Evolutionary conservation across 2,113 vertebrate species (phyloP).

Genomic region (Pelobates fuscus): DNA sequence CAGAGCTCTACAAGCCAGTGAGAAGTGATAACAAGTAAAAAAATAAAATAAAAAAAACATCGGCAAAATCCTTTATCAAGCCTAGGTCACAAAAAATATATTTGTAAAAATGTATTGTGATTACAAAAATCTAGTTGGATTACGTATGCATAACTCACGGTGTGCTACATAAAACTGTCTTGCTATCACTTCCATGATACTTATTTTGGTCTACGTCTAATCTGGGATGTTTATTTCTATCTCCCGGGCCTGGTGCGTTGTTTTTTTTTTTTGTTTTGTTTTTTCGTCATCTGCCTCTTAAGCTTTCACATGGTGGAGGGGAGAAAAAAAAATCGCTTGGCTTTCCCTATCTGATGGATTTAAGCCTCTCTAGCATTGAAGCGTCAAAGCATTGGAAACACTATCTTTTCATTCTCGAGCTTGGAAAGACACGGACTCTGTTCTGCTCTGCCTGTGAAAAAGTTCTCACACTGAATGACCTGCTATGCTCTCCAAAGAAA

Average conservation of each 20-base stretch:
- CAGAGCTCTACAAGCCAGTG: too few relatives aligned
- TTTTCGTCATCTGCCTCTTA: background rate
- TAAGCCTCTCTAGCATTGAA: conserved; percentile 52
- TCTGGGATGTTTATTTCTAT: conserved; percentile 23
- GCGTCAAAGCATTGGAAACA: conserved; percentile 57
- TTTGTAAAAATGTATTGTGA: too few relatives aligned
- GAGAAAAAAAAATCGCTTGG: conserved; percentile 36
- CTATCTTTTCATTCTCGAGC: conserved; percentile 56
- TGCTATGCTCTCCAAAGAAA: conserved; percentile 73
- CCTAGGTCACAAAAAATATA: too few relatives aligned
- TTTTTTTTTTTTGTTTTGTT: background rate
- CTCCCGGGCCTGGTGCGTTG: too few relatives aligned
- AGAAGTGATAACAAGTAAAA: too few relatives aligned
- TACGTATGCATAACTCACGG: too few relatives aligned
- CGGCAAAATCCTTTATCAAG: too few relatives aligned
- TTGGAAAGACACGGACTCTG: conserved; percentile 69
- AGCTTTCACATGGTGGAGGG: background rate
- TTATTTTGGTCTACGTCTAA: conserved; percentile 15
- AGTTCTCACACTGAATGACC: conserved; percentile 77
- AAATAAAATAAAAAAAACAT: too few relatives aligned
- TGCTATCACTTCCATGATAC: background rate
- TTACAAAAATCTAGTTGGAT: too few relatives aligned
- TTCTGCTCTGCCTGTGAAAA: conserved; percentile 73
- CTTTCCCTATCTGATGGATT: conserved; percentile 58
- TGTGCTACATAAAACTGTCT: too few relatives aligned